Base-by-base conservation (phyloP, 92 coral and sea anemone species). In the Palythoa caribaeorum region DNA sequence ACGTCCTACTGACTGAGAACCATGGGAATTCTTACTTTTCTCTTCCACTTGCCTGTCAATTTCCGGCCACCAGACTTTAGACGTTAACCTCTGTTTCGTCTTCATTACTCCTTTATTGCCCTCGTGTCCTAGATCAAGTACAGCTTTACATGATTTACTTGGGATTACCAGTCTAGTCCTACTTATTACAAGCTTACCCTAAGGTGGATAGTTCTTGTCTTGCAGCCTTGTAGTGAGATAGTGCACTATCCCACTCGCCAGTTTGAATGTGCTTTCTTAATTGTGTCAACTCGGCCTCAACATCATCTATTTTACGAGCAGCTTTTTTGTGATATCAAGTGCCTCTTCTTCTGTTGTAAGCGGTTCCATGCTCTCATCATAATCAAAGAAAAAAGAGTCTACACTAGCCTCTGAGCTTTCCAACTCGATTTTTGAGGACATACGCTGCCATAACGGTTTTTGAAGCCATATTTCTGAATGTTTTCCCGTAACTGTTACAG, bases 11-110 rank as follows among this genome's bases (percentile, higher is more conserved):
- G 71, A 21, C 65, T 86, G 87, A 52, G 65, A 77, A 48, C 89
- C 28, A 28, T 28, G 0, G 28, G 0, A 90, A 38, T 83, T 80
- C 65, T 71, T 86, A 54, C 88, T 76, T 50, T 78, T 66, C 37
- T 55, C 81, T 74, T 90, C 92, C 5, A 79, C 92, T 48, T 85
- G 80, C 75, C 76, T 90, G 76, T 85, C 87, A 35, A 85, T 90
- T 83, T 66, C 84, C 9, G 90, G 86, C 90, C 90, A 85, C 90
- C 92, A 90, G 38, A 90, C 92, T 37, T 89, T 89, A 14, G 70
- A 76, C 2, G 71, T 52, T 19, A 89, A 84, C 55, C 78, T 76
- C 51, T 76, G 88, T 21, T 89, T 89, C 20, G 79, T 89, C 59
- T 76, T 75, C 2, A 52, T 0, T 28, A 28, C 0, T 28, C 28